These are phyloP conservation scores for Limonius californicus DNA, from an alignment of 1,140 invertebrate species.

Conservation along the genomic window DNA sequence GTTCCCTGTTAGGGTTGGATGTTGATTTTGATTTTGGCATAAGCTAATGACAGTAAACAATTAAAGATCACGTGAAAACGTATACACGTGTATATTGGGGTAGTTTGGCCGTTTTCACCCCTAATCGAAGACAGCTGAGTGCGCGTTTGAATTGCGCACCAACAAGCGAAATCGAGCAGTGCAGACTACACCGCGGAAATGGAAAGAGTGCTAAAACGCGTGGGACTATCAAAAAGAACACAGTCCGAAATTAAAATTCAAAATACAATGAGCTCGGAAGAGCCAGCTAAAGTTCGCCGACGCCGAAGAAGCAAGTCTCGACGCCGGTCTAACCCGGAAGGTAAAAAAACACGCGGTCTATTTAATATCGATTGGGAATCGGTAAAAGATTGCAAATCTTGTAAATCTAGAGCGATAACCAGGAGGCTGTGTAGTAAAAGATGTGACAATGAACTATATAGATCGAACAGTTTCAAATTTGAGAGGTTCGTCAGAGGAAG, in stretches of 20 bases:
- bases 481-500: slow-evolving; percentile 70
- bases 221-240: slow-evolving; percentile 44
- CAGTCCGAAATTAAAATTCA: slow-evolving; percentile 33
- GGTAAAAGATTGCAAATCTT: slow-evolving; percentile 46
- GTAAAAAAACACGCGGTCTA: slow-evolving; percentile 42
- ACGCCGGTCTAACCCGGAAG: slow-evolving; percentile 29
- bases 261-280: slow-evolving; percentile 21
- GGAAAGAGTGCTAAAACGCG: slow-evolving; percentile 46
- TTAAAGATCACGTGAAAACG: not conserved
- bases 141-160: slow-evolving; percentile 32
- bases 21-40: no score
- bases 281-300: slow-evolving; percentile 32
- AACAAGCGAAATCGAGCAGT: slow-evolving; percentile 21
- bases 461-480: slow-evolving; percentile 81
- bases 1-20: no score
- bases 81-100: slow-evolving; percentile 23
- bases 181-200: slow-evolving; percentile 37
- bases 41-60: not conserved
- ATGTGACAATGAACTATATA: slow-evolving; percentile 76
- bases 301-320: slow-evolving; percentile 41
- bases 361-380: slow-evolving; percentile 48
- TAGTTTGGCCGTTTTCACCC: slow-evolving; percentile 30
- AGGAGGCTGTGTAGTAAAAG: slow-evolving; percentile 63
- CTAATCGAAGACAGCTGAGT: slow-evolving; percentile 42
- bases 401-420: slow-evolving; percentile 50